Evolutionary conservation across 2,797 vertebrate species (phyloP).

Genomic region (Nyctalus aviator): DNA sequence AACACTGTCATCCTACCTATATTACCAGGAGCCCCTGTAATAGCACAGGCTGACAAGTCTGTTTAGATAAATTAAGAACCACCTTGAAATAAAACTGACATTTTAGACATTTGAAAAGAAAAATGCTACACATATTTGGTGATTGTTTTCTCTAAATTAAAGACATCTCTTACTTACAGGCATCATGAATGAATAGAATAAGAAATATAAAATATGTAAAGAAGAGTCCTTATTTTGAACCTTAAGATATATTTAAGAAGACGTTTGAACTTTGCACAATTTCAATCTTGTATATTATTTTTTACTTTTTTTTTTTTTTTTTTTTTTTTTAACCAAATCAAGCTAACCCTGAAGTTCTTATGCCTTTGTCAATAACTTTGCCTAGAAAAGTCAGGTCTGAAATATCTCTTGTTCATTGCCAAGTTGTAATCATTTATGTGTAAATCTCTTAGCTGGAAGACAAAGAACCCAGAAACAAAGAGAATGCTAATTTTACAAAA

Average conservation of each 20-base stretch:
- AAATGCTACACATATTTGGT: conserved; percentile 38
- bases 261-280: background rate
- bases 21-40: background rate
- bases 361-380: background rate
- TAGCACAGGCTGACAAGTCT: background rate
- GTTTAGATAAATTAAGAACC: conserved; percentile 51
- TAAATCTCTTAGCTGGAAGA: background rate
- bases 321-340: background rate
- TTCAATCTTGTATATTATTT: conserved; percentile 8
- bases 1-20: conserved; percentile 23
- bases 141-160: conserved; percentile 49
- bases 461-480: conserved; percentile 10
- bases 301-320: background rate
- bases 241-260: conserved; percentile 48
- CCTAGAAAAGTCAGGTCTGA: conserved; percentile 36
- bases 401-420: background rate
- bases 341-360: background rate
- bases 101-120: conserved; percentile 59
- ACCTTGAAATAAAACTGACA: conserved; percentile 57
- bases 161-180: background rate
- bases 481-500: conserved; percentile 1
- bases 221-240: background rate
- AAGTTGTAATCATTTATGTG: conserved; percentile 29
- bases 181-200: background rate
- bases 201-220: conserved; percentile 30